Evolutionary conservation across 2,888 invertebrate species (phyloP), one percentile per base, ranked within the genome.

Genomic region (Metacarcinus magister): DNA sequence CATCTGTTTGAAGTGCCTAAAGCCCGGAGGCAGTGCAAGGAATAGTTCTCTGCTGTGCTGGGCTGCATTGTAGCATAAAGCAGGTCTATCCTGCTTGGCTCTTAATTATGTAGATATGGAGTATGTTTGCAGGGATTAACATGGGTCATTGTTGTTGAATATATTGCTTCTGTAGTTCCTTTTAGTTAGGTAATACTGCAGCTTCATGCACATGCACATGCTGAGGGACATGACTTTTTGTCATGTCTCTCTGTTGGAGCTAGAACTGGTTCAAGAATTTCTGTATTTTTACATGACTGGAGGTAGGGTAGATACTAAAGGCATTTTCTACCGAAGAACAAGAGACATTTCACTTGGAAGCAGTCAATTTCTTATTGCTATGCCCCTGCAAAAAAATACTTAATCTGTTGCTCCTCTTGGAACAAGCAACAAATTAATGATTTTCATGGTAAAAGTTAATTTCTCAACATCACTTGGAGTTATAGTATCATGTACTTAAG

Each of bases 1-100:
- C 75, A n/a, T 75, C 28, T 75, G 75, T 75, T 75, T 75, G 75
- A 75, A 75, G 75, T 75, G 75, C 75, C 75, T 75, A 75, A 28
- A 28, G 75, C 75, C 75, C 28, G 23, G 75, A 28, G n/a, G 75
- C 75, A 28, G 75, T 75, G 75, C 75, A 23, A 28, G n/a, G n/a
- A 28, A n/a, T 28, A 75, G 75, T 75, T 3, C 75, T n/a, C 75
- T 75, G 75, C 28, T 28, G 28, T 75, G 75, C n/a, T 75, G 75
- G 75, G 75, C 75, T 75, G 75, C 75, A 8, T n/a, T 75, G 28
- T 75, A 75, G 75, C 28, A 75, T 75, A 75, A 75, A 28, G 75
- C 75, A 28, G n/a, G 28, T 75, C 28, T 28, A 28, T 75, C 75
- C n/a, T 75, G 75, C 75, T 75, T 7, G n/a, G 75, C 28, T 75